Conservation (phyloP, 2,888 invertebrate species). For the Abrostola triplasia region DNA sequence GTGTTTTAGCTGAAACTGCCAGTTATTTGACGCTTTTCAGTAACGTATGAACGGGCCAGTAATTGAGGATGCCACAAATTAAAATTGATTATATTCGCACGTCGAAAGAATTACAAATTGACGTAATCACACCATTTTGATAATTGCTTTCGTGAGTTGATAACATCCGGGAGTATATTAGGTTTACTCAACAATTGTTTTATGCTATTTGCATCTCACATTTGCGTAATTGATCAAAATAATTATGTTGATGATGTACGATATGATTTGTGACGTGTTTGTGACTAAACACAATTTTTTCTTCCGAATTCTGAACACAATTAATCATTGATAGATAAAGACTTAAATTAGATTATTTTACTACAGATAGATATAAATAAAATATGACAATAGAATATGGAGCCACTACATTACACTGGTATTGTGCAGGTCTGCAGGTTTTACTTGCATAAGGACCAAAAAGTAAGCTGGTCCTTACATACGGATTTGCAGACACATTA, state of each 20-base stretch:
- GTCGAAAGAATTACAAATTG: slow-evolving; percentile 36
- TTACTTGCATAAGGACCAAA: no score
- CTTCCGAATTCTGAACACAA: no score
- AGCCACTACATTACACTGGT: no score
- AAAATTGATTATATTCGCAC: slow-evolving; percentile 41
- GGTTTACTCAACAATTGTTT: slow-evolving; percentile 33
- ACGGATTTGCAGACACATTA: no score
- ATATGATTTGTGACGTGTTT: no score
- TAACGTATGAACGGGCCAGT: slow-evolving; percentile 17
- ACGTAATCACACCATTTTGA: slow-evolving; percentile 24
- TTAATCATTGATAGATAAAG: no score
- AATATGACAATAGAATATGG: no score
- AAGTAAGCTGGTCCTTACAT: no score
- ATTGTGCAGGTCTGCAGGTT: no score
- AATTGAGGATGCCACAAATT: slow-evolving; percentile 49
- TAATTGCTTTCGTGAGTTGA: slow-evolving; percentile 42
- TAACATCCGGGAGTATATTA: slow-evolving; percentile 35
- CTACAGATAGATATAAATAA: no score
- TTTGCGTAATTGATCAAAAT: slow-evolving; percentile 39
- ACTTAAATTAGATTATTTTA: no score
- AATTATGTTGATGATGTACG: slow-evolving; percentile 11
- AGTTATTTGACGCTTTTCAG: slow-evolving; percentile 18
- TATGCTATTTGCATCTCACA: slow-evolving; percentile 21
- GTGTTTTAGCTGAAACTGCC: slow-evolving; percentile 16
- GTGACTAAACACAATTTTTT: no score